phyloP scores from a whole-genome alignment of 2,888 invertebrate genomes.

The Brachyptera putata region DNA sequence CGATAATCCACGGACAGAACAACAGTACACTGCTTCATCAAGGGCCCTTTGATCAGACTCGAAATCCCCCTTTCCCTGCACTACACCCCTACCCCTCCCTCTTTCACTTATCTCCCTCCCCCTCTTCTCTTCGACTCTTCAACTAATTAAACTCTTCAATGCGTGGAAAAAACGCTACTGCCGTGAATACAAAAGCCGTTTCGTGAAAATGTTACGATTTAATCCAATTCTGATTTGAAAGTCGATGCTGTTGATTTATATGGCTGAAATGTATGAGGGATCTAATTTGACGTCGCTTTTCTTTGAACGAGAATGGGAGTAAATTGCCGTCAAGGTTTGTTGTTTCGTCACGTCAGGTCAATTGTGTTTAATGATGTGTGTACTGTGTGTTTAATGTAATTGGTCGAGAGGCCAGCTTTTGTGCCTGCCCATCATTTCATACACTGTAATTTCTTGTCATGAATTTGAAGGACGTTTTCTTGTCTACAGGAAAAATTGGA shows the following conservation, averaged over 20 bases:
- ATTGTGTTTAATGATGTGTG: too few relatives aligned
- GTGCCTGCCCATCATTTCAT: too few relatives aligned
- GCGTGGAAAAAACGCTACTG: neutral
- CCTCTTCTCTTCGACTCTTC: neutral
- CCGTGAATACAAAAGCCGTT: neutral
- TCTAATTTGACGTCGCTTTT: too few relatives aligned
- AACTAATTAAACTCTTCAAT: slow-evolving; percentile 5
- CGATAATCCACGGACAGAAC: neutral
- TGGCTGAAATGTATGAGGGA: too few relatives aligned
- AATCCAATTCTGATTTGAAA: neutral
- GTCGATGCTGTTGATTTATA: neutral
- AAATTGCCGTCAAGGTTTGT: too few relatives aligned
- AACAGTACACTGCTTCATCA: slow-evolving; percentile 3
- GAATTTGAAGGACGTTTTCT: too few relatives aligned
- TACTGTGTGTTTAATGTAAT: too few relatives aligned
- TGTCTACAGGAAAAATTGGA: too few relatives aligned
- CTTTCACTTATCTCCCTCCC: neutral
- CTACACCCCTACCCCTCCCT: neutral
- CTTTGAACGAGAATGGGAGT: too few relatives aligned
- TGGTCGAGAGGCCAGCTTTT: too few relatives aligned
- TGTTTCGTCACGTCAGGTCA: too few relatives aligned
- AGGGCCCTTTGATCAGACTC: slow-evolving; percentile 5
- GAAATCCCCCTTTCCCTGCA: neutral
- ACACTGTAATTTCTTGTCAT: too few relatives aligned
- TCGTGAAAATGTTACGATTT: neutral